phyloP scores from a whole-genome alignment of 2,888 invertebrate genomes.

The Seira musarum region DNA sequence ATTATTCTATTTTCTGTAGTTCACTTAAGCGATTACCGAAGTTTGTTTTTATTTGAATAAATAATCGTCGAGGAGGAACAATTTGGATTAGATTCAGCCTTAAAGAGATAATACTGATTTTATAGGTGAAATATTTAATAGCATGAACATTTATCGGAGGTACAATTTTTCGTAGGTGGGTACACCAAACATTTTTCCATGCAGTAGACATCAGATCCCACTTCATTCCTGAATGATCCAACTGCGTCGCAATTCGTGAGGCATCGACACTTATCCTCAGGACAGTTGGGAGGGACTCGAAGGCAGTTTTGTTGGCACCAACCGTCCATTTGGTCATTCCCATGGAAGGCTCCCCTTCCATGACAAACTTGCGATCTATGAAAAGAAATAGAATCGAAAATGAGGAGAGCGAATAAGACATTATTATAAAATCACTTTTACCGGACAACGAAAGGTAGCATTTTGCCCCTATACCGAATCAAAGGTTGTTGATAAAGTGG shows the following conservation, averaged over 20 bases:
- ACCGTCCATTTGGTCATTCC: conserved; percentile 82
- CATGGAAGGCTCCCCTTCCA: conserved; percentile 78
- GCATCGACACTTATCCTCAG: conserved; percentile 82
- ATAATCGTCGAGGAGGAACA: no score
- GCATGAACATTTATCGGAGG: conserved; percentile 52
- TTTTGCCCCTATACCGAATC: conserved; percentile 34
- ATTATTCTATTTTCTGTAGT: conserved; percentile 47
- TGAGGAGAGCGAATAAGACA: not conserved
- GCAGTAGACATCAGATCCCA: conserved; percentile 86
- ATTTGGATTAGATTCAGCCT: no score
- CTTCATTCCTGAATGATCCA: conserved; percentile 81
- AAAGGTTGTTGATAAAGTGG: not conserved
- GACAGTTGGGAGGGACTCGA: conserved; percentile 90
- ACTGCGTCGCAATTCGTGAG: conserved; percentile 87
- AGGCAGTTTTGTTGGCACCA: conserved; percentile 92
- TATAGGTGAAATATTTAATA: conserved; percentile 33
- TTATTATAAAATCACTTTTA: conserved; percentile 27
- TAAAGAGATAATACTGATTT: no score
- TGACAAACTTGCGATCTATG: conserved; percentile 85
- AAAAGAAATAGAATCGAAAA: not conserved
- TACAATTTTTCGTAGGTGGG: conserved; percentile 72
- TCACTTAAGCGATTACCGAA: no score
- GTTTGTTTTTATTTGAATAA: no score
- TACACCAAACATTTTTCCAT: conserved; percentile 89
- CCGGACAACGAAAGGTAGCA: conserved; percentile 44